Evolutionary conservation across 2,888 invertebrate genomes (phyloP), one percentile per base, ranked within the genome.

Genomic region (Mylabris sibirica): DNA sequence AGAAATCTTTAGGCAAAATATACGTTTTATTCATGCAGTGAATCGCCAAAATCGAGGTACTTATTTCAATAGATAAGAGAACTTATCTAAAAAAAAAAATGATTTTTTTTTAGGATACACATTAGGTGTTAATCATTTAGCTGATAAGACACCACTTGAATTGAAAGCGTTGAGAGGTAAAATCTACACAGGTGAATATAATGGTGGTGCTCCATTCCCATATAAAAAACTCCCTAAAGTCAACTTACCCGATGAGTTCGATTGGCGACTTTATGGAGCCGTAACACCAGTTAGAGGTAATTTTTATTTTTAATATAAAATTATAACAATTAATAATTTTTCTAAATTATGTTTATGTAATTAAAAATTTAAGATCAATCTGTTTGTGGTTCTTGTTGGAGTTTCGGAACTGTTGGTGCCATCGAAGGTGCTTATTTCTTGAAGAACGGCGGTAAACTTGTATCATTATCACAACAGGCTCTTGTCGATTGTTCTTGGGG

Each of bases 301-400:
- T 35, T 60, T 63, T 60, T 63, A 30, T 41, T 24, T n/a, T 60
- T n/a, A n/a, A n/a, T n/a, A n/a, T n/a, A n/a, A 59, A 8, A 65
- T 3, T 41, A 4, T n/a, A 24, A 12, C 17, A 38, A 44, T 14
- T 22, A 9, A 38, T 60, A 14, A 26, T 20, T n/a, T n/a, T n/a
- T n/a, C n/a, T n/a, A n/a, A n/a, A n/a, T n/a, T n/a, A n/a, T n/a
- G n/a, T n/a, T n/a, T n/a, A n/a, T n/a, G n/a, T 8, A 67, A 65
- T 59, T 64, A 63, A 0, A 59, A 72, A 64, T 72, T 75, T n/a
- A 81, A 93, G 98, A 98, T 88, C 98, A 98, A 86, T 97, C 96
- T 0, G 95, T 98, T 11, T 98, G 98, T 85, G 98, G 98, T 0
- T 97, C 97, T 0, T 98, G 98, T 79, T 98, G 98, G 98, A 95